phyloP scores from a whole-genome alignment of 2,113 vertebrate species.

The Lasiurus borealis region DNA sequence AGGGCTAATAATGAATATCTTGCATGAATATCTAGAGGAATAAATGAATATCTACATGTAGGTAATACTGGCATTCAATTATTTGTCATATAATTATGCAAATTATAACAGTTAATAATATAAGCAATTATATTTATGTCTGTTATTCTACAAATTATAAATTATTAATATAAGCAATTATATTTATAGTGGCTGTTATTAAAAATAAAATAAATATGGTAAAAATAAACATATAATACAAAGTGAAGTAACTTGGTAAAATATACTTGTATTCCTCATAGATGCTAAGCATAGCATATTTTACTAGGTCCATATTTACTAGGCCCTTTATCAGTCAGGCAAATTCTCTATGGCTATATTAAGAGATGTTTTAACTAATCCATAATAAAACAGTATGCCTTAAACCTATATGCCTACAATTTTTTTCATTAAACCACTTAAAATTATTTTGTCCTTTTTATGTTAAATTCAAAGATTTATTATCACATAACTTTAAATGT shows the following conservation, averaged over 20 bases:
- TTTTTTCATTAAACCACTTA: background rate
- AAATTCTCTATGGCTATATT: background rate
- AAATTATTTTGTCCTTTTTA: conserved; percentile 41
- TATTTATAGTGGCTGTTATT: background rate
- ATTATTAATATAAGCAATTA: background rate
- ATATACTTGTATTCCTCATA: background rate
- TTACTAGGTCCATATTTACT: background rate
- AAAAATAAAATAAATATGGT: background rate
- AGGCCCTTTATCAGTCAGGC: background rate
- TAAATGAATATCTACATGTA: background rate
- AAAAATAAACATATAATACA: conserved; percentile 7
- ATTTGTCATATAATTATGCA: background rate
- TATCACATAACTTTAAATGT: background rate
- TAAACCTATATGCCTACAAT: background rate
- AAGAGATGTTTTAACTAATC: conserved; percentile 42
- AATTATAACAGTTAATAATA: background rate
- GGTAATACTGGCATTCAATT: background rate
- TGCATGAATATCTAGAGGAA: background rate
- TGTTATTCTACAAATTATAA: background rate
- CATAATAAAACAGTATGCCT: background rate
- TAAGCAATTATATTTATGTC: background rate
- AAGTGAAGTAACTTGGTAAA: background rate
- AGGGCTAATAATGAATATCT: background rate
- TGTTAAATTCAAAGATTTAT: conserved; percentile 40
- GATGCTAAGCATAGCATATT: background rate